Evolutionary conservation across 2,888 invertebrate genomes (phyloP), one percentile per base, ranked within the genome.

Genomic region (Geophilus truncorum): DNA sequence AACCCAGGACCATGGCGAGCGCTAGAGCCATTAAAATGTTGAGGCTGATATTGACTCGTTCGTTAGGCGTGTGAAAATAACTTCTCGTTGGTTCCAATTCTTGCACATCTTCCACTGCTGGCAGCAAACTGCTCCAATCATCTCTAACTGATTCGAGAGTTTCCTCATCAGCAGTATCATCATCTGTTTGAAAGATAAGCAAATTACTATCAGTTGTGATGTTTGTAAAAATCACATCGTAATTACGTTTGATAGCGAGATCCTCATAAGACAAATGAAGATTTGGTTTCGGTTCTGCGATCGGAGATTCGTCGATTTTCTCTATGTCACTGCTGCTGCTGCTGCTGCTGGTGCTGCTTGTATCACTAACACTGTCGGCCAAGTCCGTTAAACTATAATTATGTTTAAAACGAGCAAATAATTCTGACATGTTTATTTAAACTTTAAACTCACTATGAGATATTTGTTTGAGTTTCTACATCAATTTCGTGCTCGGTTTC

Each of bases 11-110:
- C 21, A 82, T 36, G n/a, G 81, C 77, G 0, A 83, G 75, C 2
- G 81, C 57, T 0, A 83, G 51, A 7, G 79, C 81, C 34, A 83
- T 12, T n/a, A 83, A 36, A 10, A 83, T 70, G 78, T 82, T 83
- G 21, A 83, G 78, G n/a, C 78, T 81, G 21, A 81, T 51, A 78
- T 83, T 83, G 1, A 83, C 77, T 25, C 78, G 81, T 10, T 80
- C 76, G 80, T 83, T 83, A 1, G 82, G 83, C 5, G 80, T 82
- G 80, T 83, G 83, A 10, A 78, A 77, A 75, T 83, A 83, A 51
- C 79, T 81, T n/a, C 83, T 81, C 5, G 70, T 30, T 1, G 81
- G 81, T 34, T 21, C 76, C 5, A 70, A n/a, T 28, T 28, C 76
- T 4, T 51, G 3, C 7, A 3, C 18, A 4, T 51, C 7, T 18